These are phyloP conservation scores for Myrmecobius fasciatus DNA, from an alignment of 2,113 vertebrate species.

Conservation along the genomic window DNA sequence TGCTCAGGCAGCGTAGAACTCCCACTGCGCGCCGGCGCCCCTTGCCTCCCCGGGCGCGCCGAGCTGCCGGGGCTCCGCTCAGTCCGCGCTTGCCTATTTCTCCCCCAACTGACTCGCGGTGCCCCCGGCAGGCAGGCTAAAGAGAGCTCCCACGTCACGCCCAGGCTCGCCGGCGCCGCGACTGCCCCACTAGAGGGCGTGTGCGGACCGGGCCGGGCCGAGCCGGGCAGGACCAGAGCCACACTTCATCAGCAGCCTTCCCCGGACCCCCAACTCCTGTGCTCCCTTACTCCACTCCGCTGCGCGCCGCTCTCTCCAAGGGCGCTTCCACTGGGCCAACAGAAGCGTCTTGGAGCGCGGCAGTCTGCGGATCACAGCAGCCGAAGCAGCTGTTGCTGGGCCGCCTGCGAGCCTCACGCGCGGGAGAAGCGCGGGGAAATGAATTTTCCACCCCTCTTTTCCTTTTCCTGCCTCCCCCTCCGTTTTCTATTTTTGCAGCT, in stretches of 20 bases:
- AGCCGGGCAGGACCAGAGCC: neutral
- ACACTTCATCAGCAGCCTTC: neutral
- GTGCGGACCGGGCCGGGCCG: slow-evolving; percentile 56
- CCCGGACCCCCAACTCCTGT: neutral
- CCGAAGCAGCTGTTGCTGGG: too few relatives aligned
- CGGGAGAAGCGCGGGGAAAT: neutral
- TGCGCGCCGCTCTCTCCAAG: neutral
- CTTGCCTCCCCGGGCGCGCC: slow-evolving; percentile 19
- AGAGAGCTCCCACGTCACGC: slow-evolving; percentile 82
- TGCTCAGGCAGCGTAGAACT: slow-evolving; percentile 43
- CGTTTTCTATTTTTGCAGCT: neutral
- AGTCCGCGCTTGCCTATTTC: slow-evolving; percentile 64
- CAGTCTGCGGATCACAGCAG: neutral
- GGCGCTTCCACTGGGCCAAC: neutral
- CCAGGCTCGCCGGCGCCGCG: slow-evolving; percentile 74
- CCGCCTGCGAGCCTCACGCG: slow-evolving; percentile 12
- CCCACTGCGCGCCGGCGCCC: slow-evolving; percentile 54
- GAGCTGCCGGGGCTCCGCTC: slow-evolving; percentile 65
- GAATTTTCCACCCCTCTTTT: neutral
- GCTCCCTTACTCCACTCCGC: neutral
- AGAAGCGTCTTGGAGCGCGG: neutral
- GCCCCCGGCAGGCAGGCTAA: slow-evolving; percentile 80
- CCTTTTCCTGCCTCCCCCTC: neutral
- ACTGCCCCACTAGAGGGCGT: slow-evolving; percentile 84
- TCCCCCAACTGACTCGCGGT: slow-evolving; percentile 81